Evolutionary conservation across 1,140 invertebrate species (phyloP), one percentile per base, ranked within the genome.

Genomic region (Protaetia brevitarsis): DNA sequence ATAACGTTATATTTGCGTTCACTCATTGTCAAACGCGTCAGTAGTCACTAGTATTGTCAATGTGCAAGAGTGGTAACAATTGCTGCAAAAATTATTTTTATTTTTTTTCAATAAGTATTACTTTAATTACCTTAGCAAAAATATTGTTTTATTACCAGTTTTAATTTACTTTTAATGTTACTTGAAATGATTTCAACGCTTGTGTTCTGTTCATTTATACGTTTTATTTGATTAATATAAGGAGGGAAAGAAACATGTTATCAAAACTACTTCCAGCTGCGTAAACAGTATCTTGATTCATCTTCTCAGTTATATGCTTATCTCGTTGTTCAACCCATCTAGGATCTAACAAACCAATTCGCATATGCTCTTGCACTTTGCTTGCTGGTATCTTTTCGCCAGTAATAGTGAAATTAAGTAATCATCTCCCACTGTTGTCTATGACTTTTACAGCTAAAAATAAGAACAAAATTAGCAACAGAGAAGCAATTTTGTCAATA

Each of bases 251-350:
- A n/a, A n/a, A n/a, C n/a, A n/a, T n/a, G n/a, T n/a, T n/a, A n/a
- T n/a, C n/a, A n/a, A n/a, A n/a, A n/a, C n/a, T n/a, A 51, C 26
- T 51, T 51, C 85, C 94, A 63, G 87, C 87, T 2, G 92, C 94
- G 77, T 90, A 95, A 0, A 94, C 92, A 36, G 91, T 89, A 72
- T 95, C 92, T 73, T 95, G 92, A 26, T 91, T 89, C 65, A 89
- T 82, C 73, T 91, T 92, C 68, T 97, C 95, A 11, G 86, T 82
- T 0, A 94, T 83, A 69, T 92, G 88, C 67, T 94, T 88, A 75
- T 99, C 96, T 37, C 96, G 82, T 76, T 98, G 95, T 79, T 99
- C 96, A 51, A 98, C 90, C 96, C 97, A 99, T 70, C 96, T 88
- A 16, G 97, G 96, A 88, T 99, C 97, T 72, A 99, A 79, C 63